Evolutionary conservation across 2,888 invertebrate species (phyloP), one percentile per base, ranked within the genome.

Genomic region (Dynastes tityus): DNA sequence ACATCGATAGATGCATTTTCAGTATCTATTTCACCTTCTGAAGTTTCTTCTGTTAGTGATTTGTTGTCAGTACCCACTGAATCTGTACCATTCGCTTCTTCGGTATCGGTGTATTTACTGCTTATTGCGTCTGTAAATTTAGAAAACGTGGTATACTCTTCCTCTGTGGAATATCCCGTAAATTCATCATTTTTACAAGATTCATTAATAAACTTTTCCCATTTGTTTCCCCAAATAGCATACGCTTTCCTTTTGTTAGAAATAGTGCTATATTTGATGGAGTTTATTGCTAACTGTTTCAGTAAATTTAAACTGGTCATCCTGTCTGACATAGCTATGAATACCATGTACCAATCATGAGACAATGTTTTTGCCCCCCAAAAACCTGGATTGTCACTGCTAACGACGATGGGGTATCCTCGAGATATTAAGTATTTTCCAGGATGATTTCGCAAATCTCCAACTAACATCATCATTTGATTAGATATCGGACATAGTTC

Each of bases 401-500:
- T 93, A 37, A 96, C 89, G 0, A 96, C 93, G 0, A 96, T 91
- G 0, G 96, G 95, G 85, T 93, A 91, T 49, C 92, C 92, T 45
- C 91, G 90, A 2, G 76, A 67, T 11, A 76, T 64, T 22, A 76
- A 67, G 51, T 65, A 67, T 8, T 49, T 90, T 0, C 92, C 91
- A 0, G 96, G 95, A 89, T 96, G 96, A 87, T 95, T 96, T 8
- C 96, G 90, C 29, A 94, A 88, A 86, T 96, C 96, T 2, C 90
- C 88, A 5, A 95, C 92, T 55, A 96, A 88, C 80, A 91, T 91
- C 37, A 96, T 87, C 80, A 88, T 94, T 85, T 94, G 92, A 88
- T 96, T 96, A 0, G 96, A 96, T 80, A 96, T 91, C 0, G 96
- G 94, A 87, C 93, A 94, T 0, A 96, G 90, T 89, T 96, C 96